Evolutionary conservation across 2,113 vertebrate species (phyloP).

Genomic region (Strix uralensis): DNA sequence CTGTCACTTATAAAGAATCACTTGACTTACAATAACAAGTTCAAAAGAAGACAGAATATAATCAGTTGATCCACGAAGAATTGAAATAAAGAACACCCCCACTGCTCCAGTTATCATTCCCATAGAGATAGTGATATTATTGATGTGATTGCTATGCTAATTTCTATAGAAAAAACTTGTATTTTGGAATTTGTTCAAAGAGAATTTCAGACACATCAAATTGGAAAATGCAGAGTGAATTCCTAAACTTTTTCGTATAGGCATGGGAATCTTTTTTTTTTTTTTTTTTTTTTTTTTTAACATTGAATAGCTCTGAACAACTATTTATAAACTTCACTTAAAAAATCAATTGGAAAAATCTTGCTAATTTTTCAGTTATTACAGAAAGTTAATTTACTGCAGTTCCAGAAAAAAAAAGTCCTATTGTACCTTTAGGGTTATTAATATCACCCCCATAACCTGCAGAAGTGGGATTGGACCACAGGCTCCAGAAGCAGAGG

Average conservation of each 20-base stretch:
- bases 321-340: slow-evolving; percentile 43
- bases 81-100: slow-evolving; percentile 93
- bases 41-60: slow-evolving; percentile 96
- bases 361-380: not conserved
- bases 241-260: slow-evolving; percentile 82
- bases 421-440: not conserved
- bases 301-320: slow-evolving; percentile 57
- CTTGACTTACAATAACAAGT: slow-evolving; percentile 98
- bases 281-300: slow-evolving; percentile 66
- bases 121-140: slow-evolving; percentile 94
- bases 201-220: slow-evolving; percentile 89
- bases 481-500: not conserved
- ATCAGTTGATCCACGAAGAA: slow-evolving; percentile 95
- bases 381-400: slow-evolving; percentile 1
- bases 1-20: slow-evolving; percentile 99
- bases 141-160: slow-evolving; percentile 94
- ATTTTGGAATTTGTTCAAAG: slow-evolving; percentile 89
- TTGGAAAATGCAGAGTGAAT: slow-evolving; percentile 83
- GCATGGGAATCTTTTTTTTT: slow-evolving; percentile 79
- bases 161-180: slow-evolving; percentile 84
- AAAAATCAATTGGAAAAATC: not conserved
- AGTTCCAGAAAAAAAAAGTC: not conserved
- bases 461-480: not conserved
- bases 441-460: not conserved
- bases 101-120: slow-evolving; percentile 91